Evolutionary conservation across 1,140 invertebrate genomes (phyloP).

Genomic region (Maconellicoccus hirsutus): DNA sequence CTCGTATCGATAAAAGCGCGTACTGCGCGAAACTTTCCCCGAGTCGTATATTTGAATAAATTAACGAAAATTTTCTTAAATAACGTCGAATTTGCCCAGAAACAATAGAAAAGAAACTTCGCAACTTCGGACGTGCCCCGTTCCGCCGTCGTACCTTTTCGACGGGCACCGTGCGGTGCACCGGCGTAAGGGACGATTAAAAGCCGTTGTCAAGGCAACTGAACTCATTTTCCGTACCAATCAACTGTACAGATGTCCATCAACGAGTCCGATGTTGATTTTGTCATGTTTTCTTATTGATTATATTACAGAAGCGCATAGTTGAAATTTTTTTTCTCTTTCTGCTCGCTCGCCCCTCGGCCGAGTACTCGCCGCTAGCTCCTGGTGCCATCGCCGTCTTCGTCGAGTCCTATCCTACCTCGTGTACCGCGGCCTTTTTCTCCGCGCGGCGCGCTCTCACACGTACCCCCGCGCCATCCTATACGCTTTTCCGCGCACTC

Average conservation of each 20-base stretch:
- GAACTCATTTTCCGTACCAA: slow-evolving; percentile 8
- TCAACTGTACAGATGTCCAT: slow-evolving; percentile 7
- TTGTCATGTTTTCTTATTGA: slow-evolving; percentile 9
- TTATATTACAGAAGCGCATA: not conserved
- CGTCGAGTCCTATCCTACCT: too few species aligned
- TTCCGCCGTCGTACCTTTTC: too few species aligned
- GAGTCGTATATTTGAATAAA: not conserved
- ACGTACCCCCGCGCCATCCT: too few species aligned
- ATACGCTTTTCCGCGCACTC: not conserved
- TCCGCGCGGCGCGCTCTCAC: too few species aligned
- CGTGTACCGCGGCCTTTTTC: too few species aligned
- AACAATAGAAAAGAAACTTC: slow-evolving; percentile 7
- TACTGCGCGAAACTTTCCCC: not conserved
- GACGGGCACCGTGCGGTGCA: not conserved
- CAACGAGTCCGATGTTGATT: slow-evolving; percentile 7
- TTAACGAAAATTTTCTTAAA: slow-evolving; percentile 4
- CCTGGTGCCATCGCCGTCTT: too few species aligned
- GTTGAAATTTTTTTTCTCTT: not conserved
- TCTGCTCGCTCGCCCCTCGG: too few species aligned
- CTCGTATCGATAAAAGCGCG: not conserved
- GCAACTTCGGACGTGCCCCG: not conserved
- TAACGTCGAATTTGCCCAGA: not conserved
- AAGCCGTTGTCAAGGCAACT: slow-evolving; percentile 2
- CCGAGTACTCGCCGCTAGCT: too few species aligned
- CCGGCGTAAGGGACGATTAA: not conserved